These are phyloP conservation scores for Protophormia terraenovae DNA, from an alignment of 2,888 invertebrate species.

Conservation along the genomic window DNA sequence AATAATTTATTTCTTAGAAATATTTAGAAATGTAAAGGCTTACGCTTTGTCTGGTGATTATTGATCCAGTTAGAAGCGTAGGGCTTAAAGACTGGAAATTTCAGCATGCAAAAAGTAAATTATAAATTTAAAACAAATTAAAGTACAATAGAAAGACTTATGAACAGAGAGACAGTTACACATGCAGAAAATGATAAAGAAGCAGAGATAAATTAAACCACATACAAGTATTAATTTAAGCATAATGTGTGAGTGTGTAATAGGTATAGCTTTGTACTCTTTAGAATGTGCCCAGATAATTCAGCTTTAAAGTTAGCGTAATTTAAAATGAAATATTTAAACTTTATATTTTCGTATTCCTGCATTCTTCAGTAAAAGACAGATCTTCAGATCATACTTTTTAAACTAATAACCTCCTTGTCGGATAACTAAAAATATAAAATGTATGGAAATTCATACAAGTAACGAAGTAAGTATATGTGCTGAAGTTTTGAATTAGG, in stretches of 20 bases:
- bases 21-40: conserved; percentile 71
- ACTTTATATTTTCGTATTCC: no score
- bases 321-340: no score
- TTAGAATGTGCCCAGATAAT: background rate
- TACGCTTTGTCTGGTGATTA: conserved; percentile 81
- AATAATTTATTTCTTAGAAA: conserved; percentile 25
- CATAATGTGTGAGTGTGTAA: background rate
- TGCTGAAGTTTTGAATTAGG: no score
- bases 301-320: no score
- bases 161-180: conserved; percentile 46
- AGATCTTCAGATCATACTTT: no score
- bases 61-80: conserved; percentile 81
- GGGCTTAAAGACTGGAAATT: conserved; percentile 78
- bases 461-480: no score
- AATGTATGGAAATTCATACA: no score
- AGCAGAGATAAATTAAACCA: background rate
- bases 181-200: conserved; percentile 35
- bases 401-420: no score
- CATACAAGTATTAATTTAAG: background rate
- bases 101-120: conserved; percentile 65
- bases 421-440: no score
- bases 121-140: conserved; percentile 65
- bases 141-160: conserved; percentile 69
- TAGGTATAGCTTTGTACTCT: background rate
- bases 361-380: no score